Evolutionary conservation across 2,888 invertebrate species (phyloP).

Genomic region (Melolontha melolontha): DNA sequence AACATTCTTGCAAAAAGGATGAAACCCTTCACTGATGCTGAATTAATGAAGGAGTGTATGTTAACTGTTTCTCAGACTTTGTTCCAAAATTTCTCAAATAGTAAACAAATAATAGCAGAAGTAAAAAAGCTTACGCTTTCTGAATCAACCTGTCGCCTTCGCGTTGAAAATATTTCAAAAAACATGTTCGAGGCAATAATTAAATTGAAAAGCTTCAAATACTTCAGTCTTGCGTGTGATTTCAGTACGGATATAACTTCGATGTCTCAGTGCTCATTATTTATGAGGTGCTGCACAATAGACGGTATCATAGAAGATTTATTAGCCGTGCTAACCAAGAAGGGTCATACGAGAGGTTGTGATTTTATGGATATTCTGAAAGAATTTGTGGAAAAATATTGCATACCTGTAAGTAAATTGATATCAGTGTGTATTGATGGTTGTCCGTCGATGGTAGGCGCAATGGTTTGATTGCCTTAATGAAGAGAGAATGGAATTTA

Average conservation of each 20-base stretch:
- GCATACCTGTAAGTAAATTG: too few relatives aligned
- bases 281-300: slow-evolving; percentile 40
- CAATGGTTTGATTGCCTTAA: too few relatives aligned
- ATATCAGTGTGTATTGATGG: too few relatives aligned
- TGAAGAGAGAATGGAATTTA: too few relatives aligned
- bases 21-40: slow-evolving; percentile 8
- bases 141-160: slow-evolving; percentile 13
- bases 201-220: slow-evolving; percentile 4
- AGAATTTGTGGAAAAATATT: too few relatives aligned
- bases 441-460: too few relatives aligned
- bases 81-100: too few relatives aligned
- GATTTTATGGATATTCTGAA: too few relatives aligned
- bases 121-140: slow-evolving; percentile 4
- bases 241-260: slow-evolving; percentile 45
- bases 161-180: slow-evolving; percentile 38
- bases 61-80: too few relatives aligned
- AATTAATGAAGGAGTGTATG: slow-evolving; percentile 2
- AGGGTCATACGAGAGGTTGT: too few relatives aligned
- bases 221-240: slow-evolving; percentile 43
- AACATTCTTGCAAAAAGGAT: neutral
- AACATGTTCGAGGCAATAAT: slow-evolving; percentile 35
- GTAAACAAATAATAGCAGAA: too few relatives aligned
- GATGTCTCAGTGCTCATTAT: slow-evolving; percentile 43
- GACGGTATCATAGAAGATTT: slow-evolving; percentile 9
- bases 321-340: too few relatives aligned